Percentiles rank a stretch among this genome's conserved stretches.
These are phyloP conservation scores for Nasua narica DNA, from an alignment of 2,797 vertebrate species.

Conservation along the genomic window DNA sequence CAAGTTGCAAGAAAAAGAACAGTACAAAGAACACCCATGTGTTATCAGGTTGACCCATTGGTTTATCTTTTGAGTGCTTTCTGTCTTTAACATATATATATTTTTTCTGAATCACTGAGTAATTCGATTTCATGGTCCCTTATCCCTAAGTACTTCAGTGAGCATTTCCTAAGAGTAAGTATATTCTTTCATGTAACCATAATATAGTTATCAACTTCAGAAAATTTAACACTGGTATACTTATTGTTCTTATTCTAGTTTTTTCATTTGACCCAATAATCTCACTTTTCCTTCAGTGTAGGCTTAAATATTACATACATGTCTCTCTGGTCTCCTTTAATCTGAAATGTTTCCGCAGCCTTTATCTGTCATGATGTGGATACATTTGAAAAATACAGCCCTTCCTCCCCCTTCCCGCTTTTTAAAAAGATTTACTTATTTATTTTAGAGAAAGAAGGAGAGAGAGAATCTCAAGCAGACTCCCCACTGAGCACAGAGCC, in stretches of 20 bases:
- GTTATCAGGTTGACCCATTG: neutral
- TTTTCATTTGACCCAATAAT: neutral
- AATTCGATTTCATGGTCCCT: neutral
- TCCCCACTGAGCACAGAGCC: neutral
- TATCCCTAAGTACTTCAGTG: neutral
- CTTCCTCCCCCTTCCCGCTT: neutral
- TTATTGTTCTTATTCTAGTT: neutral
- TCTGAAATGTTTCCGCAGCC: neutral
- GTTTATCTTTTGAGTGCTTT: neutral
- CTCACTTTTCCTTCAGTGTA: neutral
- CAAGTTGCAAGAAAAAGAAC: neutral
- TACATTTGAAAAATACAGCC: neutral
- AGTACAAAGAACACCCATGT: neutral
- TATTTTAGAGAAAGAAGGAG: neutral
- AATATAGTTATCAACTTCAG: neutral
- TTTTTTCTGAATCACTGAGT: neutral
- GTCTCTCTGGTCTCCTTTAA: neutral
- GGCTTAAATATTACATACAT: neutral
- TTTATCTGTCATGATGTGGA: neutral
- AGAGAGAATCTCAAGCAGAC: neutral
- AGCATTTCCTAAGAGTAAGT: slow-evolving; percentile 7
- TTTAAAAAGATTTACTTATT: neutral
- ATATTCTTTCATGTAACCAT: neutral
- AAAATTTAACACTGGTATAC: neutral
- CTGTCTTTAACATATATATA: neutral